phyloP scores from a whole-genome alignment of 2,113 vertebrate species.

The Paracanthobrama guichenoti region DNA sequence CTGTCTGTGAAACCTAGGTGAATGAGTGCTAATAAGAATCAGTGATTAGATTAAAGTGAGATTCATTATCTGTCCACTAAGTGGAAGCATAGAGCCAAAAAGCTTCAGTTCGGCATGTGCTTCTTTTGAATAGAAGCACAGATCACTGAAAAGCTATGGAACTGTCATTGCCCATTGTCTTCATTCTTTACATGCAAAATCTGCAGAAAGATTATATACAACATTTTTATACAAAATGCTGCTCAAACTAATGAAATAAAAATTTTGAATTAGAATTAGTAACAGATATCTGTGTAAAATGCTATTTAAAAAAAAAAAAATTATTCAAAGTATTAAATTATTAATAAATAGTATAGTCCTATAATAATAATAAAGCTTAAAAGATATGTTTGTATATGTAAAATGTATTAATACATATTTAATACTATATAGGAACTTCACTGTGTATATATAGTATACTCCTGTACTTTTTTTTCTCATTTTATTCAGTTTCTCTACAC shows the following conservation, averaged over 20 bases:
- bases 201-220: background rate
- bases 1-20: too few relatives aligned
- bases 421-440: background rate
- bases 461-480: too few relatives aligned
- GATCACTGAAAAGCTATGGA: slow-evolving; percentile 55
- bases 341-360: background rate
- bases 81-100: slow-evolving; percentile 73
- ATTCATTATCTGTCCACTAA: slow-evolving; percentile 64
- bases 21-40: background rate
- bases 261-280: background rate
- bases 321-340: background rate
- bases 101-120: slow-evolving; percentile 15
- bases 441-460: too few relatives aligned
- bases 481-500: too few relatives aligned
- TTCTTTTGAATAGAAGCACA: slow-evolving; percentile 12
- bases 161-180: slow-evolving; percentile 60
- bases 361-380: background rate
- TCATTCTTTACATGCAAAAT: slow-evolving; percentile 41
- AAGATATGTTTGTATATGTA: background rate
- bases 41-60: slow-evolving; percentile 44
- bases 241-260: background rate
- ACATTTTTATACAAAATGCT: background rate
- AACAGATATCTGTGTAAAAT: background rate
- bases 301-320: too few relatives aligned
- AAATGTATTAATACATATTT: background rate